These are phyloP conservation scores for Lottia gigantea DNA, from an alignment of 2,888 invertebrate genomes.

Conservation along the genomic window DNA sequence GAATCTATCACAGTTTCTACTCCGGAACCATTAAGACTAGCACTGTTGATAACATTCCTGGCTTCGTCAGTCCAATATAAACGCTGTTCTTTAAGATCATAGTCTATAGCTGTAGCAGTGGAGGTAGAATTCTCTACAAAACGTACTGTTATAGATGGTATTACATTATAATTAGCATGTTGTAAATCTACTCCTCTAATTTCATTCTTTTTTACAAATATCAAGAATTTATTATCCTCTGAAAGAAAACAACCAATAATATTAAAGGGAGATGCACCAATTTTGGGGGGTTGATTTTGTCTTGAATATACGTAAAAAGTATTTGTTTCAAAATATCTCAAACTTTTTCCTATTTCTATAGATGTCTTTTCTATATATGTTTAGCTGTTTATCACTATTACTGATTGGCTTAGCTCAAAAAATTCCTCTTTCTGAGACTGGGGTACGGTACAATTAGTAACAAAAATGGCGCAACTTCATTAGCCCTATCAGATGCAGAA, in stretches of 20 bases:
- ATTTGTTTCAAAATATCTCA: too few species aligned
- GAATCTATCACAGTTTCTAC: slow-evolving; percentile 81
- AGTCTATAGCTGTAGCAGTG: slow-evolving; percentile 77
- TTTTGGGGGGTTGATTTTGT: too few species aligned
- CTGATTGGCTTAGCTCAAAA: too few species aligned
- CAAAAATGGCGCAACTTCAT: too few species aligned
- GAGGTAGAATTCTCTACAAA: slow-evolving; percentile 79
- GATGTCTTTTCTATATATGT: too few species aligned
- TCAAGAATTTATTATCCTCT: slow-evolving; percentile 83
- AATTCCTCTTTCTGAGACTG: too few species aligned
- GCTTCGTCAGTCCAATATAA: slow-evolving; percentile 81
- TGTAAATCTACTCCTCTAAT: slow-evolving; percentile 85
- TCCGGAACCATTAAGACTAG: slow-evolving; percentile 77
- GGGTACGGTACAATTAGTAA: too few species aligned
- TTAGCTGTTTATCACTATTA: too few species aligned
- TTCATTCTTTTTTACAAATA: slow-evolving; percentile 74
- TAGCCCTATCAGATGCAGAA: too few species aligned
- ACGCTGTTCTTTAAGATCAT: slow-evolving; percentile 70
- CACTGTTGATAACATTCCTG: slow-evolving; percentile 79
- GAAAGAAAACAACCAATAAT: slow-evolving; percentile 59
- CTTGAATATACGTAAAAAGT: too few species aligned
- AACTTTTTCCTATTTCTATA: too few species aligned
- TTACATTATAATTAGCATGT: slow-evolving; percentile 81
- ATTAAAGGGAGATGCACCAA: too few species aligned
- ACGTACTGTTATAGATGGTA: slow-evolving; percentile 82